Evolutionary conservation across 2,888 invertebrate species (phyloP), one percentile per base, ranked within the genome.

Genomic region (Zeuzera pyrina): DNA sequence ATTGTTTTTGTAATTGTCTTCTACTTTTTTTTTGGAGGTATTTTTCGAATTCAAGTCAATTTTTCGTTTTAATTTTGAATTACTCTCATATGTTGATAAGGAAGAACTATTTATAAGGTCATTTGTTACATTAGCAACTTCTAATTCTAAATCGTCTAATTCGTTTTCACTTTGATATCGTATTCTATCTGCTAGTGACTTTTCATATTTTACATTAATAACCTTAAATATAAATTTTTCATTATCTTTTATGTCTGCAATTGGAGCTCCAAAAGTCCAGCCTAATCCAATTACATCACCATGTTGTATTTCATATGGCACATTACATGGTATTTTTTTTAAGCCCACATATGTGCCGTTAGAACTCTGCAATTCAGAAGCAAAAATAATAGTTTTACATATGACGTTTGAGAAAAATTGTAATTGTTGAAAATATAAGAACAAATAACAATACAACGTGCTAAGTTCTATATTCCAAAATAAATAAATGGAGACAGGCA

Each of bases 341-440:
- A 60, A 57, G 31, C 87, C 88, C 31, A 88, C 58, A 57, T 58
- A 88, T 12, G 86, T 70, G 30, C 88, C 88, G 73, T 88, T 88
- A 2, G 84, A 67, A 53, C 87, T 88, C 88, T 88, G 50, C 40
- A 78, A 70, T 39, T 38, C 35, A 48, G 37, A 45, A 38, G 34
- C 39, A 32, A 14, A 16, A 29, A 33, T 8, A n/a, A n/a, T n/a
- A n/a, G 22, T 22, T 22, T 22, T 22, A 22, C n/a, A n/a, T n/a
- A n/a, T n/a, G n/a, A n/a, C n/a, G n/a, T n/a, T n/a, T n/a, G n/a
- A n/a, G n/a, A n/a, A n/a, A n/a, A n/a, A n/a, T n/a, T n/a, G n/a
- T n/a, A n/a, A n/a, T n/a, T n/a, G n/a, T n/a, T n/a, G n/a, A n/a
- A n/a, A n/a, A n/a, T n/a, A n/a, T n/a, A n/a, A n/a, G n/a, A n/a